Base-by-base conservation (phyloP, 2,797 vertebrate species). In the Peromyscus melanophrys region DNA sequence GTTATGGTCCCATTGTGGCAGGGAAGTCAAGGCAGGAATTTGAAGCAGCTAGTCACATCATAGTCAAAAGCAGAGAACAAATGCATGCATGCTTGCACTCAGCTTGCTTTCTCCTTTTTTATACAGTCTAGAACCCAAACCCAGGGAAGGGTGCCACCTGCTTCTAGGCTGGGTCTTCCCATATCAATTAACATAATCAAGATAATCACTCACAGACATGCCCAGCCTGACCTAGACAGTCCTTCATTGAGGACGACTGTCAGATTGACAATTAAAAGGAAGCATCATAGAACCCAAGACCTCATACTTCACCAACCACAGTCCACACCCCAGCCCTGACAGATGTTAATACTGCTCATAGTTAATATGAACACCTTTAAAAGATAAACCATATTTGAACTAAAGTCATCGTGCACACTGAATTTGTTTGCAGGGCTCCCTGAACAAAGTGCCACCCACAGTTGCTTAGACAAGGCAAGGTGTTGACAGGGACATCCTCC, bases 341-440 rank as follows among this genome's bases (percentile, higher is more conserved):
- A 13, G 1, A 46, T 77, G 29, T n/a, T 76, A 76, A 63, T 89
- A 14, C 73, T 89, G 34, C 19, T 61, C 40, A n/a, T 46, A 89
- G 46, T 46, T 49, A 27, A 57, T 95, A 49, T 67, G 19, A 77
- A 16, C 67, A 83, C 67, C 87, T 95, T 95, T 9, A 49, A 80
- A 81, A 94, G 76, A 6, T 61, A 83, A 93, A 17, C 17, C 29
- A 10, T 7, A 21, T 76, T 16, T 61, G 80, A 49, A 4, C 81
- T 84, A 52, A 90, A 65, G 40, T 84, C 75, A 19, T 75, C 43
- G 23, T 46, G 75, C 27, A 65, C 29, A 23, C 61, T 78, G 8
- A 49, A 1, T 78, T 86, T 5, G 13, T 89, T 89, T 83, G 29
- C 73, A 77, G 76, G 78, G 61, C 40, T 82, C 19, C 52, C 46